A percentile compares a stretch with the other conserved stretches of the same genome.
Conservation (phyloP, 2,113 vertebrate genomes). For the Amblyornis subalaris region DNA sequence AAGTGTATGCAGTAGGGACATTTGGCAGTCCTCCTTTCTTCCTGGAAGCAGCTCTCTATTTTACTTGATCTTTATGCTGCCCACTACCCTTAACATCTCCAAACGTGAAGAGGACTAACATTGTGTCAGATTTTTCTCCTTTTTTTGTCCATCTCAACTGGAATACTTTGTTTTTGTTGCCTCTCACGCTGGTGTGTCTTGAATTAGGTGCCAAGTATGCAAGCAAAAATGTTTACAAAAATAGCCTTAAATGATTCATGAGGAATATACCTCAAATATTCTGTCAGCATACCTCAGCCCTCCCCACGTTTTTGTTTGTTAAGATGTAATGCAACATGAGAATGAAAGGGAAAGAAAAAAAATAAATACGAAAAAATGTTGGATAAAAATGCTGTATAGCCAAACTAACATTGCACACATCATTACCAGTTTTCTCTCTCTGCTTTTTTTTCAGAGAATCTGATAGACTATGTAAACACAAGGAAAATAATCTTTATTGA, state of each 20-base stretch:
- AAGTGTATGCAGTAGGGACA: background rate
- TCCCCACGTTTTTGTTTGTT: background rate
- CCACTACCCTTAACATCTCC: background rate
- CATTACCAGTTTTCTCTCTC: background rate
- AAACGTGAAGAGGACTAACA: background rate
- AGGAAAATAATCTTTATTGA: background rate
- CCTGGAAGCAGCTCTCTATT: background rate
- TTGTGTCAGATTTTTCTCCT: background rate
- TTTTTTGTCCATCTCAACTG: background rate
- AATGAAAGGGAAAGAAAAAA: background rate
- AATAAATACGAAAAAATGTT: background rate
- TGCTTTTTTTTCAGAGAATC: background rate
- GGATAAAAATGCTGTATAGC: background rate
- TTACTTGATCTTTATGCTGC: background rate
- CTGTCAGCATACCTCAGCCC: background rate
- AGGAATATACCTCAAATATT: background rate
- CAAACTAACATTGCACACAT: background rate
- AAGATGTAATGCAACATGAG: background rate
- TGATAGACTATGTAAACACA: background rate
- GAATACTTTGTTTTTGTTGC: background rate
- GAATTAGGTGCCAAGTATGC: background rate
- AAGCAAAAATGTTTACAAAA: background rate
- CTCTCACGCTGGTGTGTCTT: background rate
- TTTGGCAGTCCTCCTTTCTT: background rate
- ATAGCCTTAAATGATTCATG: background rate